A percentile compares a stretch with the other conserved stretches of the same genome.
Evolutionary conservation across 2,113 vertebrate species (phyloP).

Genomic region (Atlantisia rogersi): DNA sequence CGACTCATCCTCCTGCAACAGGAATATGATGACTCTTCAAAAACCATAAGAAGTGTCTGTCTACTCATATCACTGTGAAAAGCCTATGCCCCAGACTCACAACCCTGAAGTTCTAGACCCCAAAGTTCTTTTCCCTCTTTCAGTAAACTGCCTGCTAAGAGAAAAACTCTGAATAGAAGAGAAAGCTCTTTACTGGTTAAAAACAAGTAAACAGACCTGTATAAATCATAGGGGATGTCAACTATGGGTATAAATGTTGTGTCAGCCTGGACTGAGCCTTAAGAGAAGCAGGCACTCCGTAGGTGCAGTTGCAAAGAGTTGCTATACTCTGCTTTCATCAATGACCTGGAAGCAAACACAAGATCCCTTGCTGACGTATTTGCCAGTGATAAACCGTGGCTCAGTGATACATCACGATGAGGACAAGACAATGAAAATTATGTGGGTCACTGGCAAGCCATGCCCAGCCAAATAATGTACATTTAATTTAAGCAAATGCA

Average conservation of each 20-base stretch:
- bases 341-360: not conserved
- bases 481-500: not conserved
- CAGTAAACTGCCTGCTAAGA: not conserved
- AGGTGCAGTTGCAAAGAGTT: not conserved
- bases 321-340: not conserved
- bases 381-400: not conserved
- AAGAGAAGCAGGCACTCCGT: fast-evolving
- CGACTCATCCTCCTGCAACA: not conserved
- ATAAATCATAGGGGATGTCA: not conserved
- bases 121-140: not conserved
- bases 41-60: not conserved
- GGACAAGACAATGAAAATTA: not conserved
- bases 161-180: not conserved
- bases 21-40: not conserved
- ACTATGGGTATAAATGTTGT: not conserved
- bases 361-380: not conserved
- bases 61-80: not conserved
- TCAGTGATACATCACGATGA: not conserved
- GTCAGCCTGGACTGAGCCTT: not conserved
- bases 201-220: not conserved
- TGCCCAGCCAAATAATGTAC: not conserved
- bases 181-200: not conserved
- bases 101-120: not conserved
- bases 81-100: not conserved
- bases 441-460: not conserved